A percentile compares a stretch with the other conserved stretches of the same genome.
Conservation (phyloP, 1,140 invertebrate genomes). For the Caenorhabditis briggsae region DNA sequence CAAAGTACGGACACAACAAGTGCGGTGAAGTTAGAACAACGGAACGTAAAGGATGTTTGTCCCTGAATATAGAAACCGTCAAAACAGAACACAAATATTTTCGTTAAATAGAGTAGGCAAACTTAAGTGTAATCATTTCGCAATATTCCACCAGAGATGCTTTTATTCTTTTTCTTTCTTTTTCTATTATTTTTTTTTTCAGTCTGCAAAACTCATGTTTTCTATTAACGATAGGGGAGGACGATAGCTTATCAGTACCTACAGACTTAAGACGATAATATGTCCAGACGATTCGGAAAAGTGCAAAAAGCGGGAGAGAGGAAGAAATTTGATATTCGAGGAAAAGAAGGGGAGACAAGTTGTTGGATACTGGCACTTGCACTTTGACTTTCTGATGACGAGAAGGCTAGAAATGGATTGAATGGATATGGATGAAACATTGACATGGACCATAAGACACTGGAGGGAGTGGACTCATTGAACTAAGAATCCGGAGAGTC, state of each 20-base stretch:
- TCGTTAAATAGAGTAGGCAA: neutral
- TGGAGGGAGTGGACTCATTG: too few species aligned
- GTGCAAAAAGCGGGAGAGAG: slow-evolving; percentile 11
- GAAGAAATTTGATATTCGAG: slow-evolving; percentile 42
- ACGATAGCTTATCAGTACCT: slow-evolving; percentile 40
- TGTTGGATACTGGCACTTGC: slow-evolving; percentile 46
- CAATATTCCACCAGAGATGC: neutral
- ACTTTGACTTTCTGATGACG: slow-evolving; percentile 5
- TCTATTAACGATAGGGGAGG: neutral
- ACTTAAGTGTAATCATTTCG: slow-evolving; percentile 5
- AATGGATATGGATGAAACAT: neutral
- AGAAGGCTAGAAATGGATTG: neutral
- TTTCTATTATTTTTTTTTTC: neutral
- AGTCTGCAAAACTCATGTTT: neutral
- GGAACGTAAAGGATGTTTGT: neutral
- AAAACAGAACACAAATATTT: neutral
- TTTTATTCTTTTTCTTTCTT: neutral
- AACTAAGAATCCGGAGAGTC: too few species aligned
- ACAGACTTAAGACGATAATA: slow-evolving; percentile 10
- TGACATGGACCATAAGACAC: neutral
- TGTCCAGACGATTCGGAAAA: slow-evolving; percentile 1
- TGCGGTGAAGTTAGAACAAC: neutral
- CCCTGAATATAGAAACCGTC: neutral
- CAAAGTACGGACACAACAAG: neutral
- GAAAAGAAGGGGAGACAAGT: slow-evolving; percentile 2